Evolutionary conservation across 2,797 vertebrate genomes (phyloP).

Genomic region (Strix occidentalis): DNA sequence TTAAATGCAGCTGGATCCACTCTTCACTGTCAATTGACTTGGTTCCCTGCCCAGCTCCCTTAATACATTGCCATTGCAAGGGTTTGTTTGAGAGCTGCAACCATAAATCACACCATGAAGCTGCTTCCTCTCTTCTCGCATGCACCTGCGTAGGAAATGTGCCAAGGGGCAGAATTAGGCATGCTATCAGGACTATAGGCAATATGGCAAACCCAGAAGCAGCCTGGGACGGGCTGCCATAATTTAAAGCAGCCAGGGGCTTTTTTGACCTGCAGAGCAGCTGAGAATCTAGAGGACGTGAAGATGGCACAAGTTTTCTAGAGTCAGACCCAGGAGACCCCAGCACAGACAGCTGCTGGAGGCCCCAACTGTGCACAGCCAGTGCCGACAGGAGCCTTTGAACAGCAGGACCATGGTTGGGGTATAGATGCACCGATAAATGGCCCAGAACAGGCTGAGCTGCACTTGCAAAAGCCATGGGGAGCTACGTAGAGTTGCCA

Average conservation of each 20-base stretch:
- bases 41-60: conserved; percentile 19
- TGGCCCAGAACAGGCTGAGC: not conserved
- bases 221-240: not conserved
- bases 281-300: not conserved
- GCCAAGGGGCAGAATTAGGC: not conserved
- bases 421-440: rapidly evolving
- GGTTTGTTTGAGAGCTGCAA: not conserved
- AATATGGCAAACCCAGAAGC: not conserved
- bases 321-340: not conserved
- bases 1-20: not conserved
- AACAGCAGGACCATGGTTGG: not conserved
- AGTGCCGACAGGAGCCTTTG: rapidly evolving
- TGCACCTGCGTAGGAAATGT: not conserved
- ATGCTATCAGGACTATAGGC: not conserved
- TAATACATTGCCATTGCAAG: not conserved
- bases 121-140: not conserved
- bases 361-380: not conserved
- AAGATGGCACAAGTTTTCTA: not conserved
- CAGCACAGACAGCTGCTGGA: not conserved
- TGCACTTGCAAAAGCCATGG: not conserved
- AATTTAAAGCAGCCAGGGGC: not conserved
- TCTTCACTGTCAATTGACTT: not conserved
- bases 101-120: not conserved
- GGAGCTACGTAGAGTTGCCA: not conserved
- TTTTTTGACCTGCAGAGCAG: conserved; percentile 4